A percentile compares a stretch with the other conserved stretches of the same genome.
phyloP scores from a whole-genome alignment of 2,113 vertebrate genomes.

The Probosciger aterrimus region DNA sequence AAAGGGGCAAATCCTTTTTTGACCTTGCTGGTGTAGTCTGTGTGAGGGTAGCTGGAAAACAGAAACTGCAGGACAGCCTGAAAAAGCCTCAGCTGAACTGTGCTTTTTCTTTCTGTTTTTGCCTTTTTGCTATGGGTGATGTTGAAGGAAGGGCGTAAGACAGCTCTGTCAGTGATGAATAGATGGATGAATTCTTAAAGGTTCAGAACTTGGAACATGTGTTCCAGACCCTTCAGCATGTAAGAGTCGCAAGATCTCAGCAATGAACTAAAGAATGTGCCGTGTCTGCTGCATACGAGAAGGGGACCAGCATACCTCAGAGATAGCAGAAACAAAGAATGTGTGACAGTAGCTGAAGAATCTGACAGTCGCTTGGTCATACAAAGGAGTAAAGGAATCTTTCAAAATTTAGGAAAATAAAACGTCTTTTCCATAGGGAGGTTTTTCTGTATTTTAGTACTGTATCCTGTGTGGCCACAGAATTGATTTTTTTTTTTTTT shows the following conservation, averaged over 20 bases:
- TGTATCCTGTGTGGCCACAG: not conserved
- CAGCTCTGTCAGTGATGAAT: slow-evolving; percentile 56
- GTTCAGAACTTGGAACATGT: slow-evolving; percentile 69
- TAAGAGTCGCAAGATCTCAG: slow-evolving; percentile 53
- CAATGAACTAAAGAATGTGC: slow-evolving; percentile 32
- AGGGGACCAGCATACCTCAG: slow-evolving; percentile 53
- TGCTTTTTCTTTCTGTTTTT: not conserved
- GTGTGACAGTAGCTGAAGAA: slow-evolving; percentile 63
- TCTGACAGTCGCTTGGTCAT: slow-evolving; percentile 71
- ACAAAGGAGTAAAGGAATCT: slow-evolving; percentile 69
- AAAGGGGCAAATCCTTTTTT: slow-evolving; percentile 21
- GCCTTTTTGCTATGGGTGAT: slow-evolving; percentile 15
- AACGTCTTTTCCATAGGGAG: not conserved
- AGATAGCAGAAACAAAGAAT: slow-evolving; percentile 76
- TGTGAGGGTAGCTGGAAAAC: slow-evolving; percentile 26
- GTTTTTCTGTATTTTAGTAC: not conserved
- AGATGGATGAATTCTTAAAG: slow-evolving; percentile 67
- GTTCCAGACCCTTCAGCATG: slow-evolving; percentile 40
- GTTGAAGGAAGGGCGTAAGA: slow-evolving; percentile 58
- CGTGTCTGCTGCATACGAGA: not conserved
- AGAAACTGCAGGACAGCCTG: slow-evolving; percentile 33
- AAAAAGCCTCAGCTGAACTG: slow-evolving; percentile 20
- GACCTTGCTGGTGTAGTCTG: slow-evolving; percentile 37
- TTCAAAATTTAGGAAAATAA: slow-evolving; percentile 52
- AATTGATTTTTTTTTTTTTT: not conserved